Evolutionary conservation across 2,113 vertebrate species (phyloP).

Genomic region (Myodes glareolus): DNA sequence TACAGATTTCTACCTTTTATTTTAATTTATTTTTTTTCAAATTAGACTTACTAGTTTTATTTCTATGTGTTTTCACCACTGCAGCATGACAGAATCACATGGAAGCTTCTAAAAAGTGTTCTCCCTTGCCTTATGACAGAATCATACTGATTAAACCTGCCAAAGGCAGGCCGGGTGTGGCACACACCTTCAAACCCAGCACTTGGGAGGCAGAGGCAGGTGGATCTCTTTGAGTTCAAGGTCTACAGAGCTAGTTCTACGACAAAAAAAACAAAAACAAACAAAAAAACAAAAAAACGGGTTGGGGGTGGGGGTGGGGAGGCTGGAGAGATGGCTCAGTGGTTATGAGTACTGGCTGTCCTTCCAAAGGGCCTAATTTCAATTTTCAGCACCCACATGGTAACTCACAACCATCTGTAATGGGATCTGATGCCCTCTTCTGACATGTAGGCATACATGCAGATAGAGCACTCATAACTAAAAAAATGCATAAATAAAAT

Average conservation of each 20-base stretch:
- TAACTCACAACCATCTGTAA: no score
- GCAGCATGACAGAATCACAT: background rate
- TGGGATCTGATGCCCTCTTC: no score
- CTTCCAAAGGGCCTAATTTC: no score
- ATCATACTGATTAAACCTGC: background rate
- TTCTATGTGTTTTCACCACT: background rate
- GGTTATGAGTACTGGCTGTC: no score
- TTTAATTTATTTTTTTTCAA: background rate
- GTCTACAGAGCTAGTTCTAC: background rate
- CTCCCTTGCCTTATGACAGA: background rate
- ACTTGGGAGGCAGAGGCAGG: background rate
- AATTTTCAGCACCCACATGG: no score
- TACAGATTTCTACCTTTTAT: background rate
- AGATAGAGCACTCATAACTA: no score
- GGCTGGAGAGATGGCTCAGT: no score
- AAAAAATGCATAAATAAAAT: no score
- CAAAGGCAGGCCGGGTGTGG: background rate
- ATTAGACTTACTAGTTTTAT: background rate
- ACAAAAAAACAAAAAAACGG: no score
- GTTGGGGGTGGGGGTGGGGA: fast-evolving
- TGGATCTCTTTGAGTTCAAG: background rate
- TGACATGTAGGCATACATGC: no score
- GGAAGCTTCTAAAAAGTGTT: background rate
- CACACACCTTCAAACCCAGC: background rate
- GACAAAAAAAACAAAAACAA: no score